phyloP scores from a whole-genome alignment of 2,888 invertebrate species.

The Ochropacha duplaris region DNA sequence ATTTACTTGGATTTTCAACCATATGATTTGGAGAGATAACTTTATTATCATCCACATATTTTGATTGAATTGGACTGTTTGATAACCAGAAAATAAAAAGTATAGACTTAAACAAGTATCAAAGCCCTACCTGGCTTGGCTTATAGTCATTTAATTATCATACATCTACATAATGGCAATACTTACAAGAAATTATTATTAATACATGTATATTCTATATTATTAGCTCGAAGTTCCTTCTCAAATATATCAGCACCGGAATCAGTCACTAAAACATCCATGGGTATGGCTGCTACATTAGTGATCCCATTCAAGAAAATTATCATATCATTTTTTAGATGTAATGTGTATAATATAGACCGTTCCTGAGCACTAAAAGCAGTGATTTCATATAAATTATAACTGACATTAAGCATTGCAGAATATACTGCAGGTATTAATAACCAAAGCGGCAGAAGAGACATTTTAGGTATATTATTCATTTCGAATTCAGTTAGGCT shows the following conservation, averaged over 20 bases:
- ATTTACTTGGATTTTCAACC: slow-evolving; percentile 22
- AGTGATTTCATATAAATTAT: slow-evolving; percentile 54
- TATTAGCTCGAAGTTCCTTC: slow-evolving; percentile 37
- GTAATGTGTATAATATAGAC: slow-evolving; percentile 44
- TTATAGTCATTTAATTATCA: too few species aligned
- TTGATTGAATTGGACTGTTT: neutral
- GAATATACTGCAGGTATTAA: slow-evolving; percentile 7
- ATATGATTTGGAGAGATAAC: neutral
- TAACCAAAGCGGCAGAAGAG: neutral
- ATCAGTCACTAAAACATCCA: slow-evolving; percentile 52
- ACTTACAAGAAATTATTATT: slow-evolving; percentile 35
- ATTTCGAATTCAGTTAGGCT: neutral
- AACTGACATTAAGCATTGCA: slow-evolving; percentile 21
- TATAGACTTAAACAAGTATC: neutral
- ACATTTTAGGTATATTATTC: neutral
- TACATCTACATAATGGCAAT: neutral
- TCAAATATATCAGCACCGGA: slow-evolving; percentile 43
- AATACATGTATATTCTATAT: slow-evolving; percentile 48
- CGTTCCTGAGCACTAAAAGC: slow-evolving; percentile 64
- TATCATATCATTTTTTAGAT: slow-evolving; percentile 34
- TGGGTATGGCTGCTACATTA: slow-evolving; percentile 65
- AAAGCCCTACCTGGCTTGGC: too few species aligned
- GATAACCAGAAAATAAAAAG: neutral
- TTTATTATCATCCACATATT: neutral
- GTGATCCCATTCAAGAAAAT: slow-evolving; percentile 63